Conservation (phyloP, 2,888 invertebrate genomes). For the Tanytarsus gracilentus region DNA sequence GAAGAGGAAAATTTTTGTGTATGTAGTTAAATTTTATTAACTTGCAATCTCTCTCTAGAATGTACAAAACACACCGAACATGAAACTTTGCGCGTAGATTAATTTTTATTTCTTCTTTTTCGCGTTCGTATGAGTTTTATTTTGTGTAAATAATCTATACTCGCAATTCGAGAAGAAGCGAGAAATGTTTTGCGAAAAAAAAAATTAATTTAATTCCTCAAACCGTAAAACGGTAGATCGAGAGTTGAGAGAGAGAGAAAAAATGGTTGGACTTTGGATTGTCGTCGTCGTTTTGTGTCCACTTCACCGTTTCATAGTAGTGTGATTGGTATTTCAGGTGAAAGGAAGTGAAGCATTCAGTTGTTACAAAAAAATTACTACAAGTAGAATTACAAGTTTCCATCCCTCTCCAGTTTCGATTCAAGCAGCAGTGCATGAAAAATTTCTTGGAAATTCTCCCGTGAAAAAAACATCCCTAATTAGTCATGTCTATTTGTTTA, state of each 20-base stretch:
- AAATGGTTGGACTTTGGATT: constrained; percentile 14
- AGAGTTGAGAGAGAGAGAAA: background rate
- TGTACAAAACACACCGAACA: too few species aligned
- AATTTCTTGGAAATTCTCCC: background rate
- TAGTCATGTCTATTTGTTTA: background rate
- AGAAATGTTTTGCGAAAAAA: too few species aligned
- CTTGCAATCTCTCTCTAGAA: too few species aligned
- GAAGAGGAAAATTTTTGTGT: background rate
- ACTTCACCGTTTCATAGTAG: background rate
- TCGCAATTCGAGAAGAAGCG: too few species aligned
- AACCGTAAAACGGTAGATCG: background rate
- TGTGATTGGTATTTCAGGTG: constrained; percentile 4
- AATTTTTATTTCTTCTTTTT: too few species aligned
- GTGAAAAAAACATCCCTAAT: constrained; percentile 5
- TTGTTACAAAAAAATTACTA: background rate
- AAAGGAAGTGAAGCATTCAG: constrained; percentile 14
- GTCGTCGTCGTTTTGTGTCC: too few species aligned
- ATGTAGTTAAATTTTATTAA: constrained; percentile 2
- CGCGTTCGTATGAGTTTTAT: too few species aligned
- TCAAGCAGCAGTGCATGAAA: background rate
- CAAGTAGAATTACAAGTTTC: background rate
- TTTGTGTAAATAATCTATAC: too few species aligned
- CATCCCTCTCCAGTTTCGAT: background rate
- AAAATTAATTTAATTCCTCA: too few species aligned
- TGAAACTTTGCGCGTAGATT: too few species aligned